Evolutionary conservation across 2,113 vertebrate species (phyloP), one percentile per base, ranked within the genome.

Genomic region (Tragelaphus strepsiceros): DNA sequence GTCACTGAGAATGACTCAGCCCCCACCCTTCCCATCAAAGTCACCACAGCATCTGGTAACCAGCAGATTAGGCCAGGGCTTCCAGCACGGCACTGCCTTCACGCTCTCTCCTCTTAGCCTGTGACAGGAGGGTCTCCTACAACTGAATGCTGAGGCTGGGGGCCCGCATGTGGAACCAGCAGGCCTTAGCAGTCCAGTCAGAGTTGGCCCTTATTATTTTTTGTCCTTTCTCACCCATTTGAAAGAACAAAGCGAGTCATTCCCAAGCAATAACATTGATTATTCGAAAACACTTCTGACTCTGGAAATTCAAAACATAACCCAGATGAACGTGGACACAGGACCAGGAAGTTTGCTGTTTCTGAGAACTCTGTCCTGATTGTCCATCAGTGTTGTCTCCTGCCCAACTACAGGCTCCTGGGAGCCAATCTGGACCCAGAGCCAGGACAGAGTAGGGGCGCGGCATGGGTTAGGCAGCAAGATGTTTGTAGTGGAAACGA

Each of bases 1-100:
- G 84, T 86, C 30, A 64, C 53, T n/a, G 53, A 95, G 26, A 62
- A 54, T 90, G 88, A 96, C 80, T 98, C 97, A 94, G 74, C 28
- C 67, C 71, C 61, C 16, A 56, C 13, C 17, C 92, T 51, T 16
- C 35, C n/a, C 61, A 83, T 16, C 9, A 14, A 58, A 86, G 78
- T 35, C 49, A 35, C 87, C 64, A 22, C 0, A 28, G 35, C 6
- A 11, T 39, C 43, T 71, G 26, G n/a, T 24, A 74, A 54, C 53
- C 51, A 59, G 82, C 80, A 91, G 43, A 8, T 12, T 5, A 64
- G 67, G 51, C 74, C 35, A 0, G 4, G 16, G 61, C 77, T 95
- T 30, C 51, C 24, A 53, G 61, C 53, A 35, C 6, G 22, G 43
- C 11, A 17, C 30, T 39, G 32, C 15, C 51, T n/a, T 61, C 17